A percentile compares a stretch with the other conserved stretches of the same genome.
phyloP scores from a whole-genome alignment of 2,113 vertebrate genomes.

The Vombatus ursinus region DNA sequence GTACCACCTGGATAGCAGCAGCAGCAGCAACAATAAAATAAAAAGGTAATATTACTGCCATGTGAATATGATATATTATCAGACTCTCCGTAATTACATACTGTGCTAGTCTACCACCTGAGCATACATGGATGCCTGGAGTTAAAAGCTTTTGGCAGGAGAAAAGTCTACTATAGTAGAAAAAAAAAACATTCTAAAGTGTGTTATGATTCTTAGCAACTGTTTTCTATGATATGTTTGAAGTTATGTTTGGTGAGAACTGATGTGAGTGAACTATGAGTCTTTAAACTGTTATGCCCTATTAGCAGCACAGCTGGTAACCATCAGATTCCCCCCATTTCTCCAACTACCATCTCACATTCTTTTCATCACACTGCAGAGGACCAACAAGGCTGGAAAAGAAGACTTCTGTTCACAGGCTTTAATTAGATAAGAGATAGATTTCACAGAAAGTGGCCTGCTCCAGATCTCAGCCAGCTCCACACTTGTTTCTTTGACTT shows the following conservation, averaged over 20 bases:
- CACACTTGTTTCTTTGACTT: not conserved
- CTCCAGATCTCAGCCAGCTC: constrained; percentile 14
- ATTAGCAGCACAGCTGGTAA: constrained; percentile 4
- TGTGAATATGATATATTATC: constrained; percentile 6
- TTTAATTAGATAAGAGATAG: constrained; percentile 31
- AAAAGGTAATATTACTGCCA: not conserved
- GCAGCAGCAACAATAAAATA: not conserved
- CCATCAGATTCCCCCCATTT: constrained; percentile 21
- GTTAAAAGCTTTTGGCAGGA: constrained; percentile 17
- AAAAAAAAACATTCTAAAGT: not conserved
- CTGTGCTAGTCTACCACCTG: not conserved
- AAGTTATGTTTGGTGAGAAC: constrained; percentile 1
- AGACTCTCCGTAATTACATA: not conserved
- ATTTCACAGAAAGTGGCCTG: constrained; percentile 9
- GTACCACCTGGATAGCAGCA: not conserved
- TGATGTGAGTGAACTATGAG: not conserved
- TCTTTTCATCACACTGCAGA: constrained; percentile 54
- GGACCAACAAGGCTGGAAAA: not conserved
- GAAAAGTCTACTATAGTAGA: constrained; percentile 22
- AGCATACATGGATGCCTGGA: not conserved
- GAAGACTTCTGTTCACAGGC: not conserved
- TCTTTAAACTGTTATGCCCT: constrained; percentile 25
- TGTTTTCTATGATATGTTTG: constrained; percentile 31
- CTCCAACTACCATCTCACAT: not conserved
- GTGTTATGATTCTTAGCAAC: not conserved